phyloP scores from a whole-genome alignment of 2,888 invertebrate genomes.

The Odontocolon sp. region DNA sequence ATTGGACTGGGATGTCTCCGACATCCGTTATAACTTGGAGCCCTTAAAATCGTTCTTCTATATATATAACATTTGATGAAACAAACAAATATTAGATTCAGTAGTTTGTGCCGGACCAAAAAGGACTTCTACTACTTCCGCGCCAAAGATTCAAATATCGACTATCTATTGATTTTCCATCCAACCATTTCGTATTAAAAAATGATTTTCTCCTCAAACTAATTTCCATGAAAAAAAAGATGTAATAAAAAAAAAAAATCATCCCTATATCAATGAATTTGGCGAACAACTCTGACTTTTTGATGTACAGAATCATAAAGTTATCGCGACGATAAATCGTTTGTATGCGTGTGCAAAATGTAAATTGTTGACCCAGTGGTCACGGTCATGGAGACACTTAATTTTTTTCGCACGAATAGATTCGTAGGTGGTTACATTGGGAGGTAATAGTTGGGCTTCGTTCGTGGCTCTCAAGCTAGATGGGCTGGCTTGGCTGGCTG shows the following conservation, averaged over 20 bases:
- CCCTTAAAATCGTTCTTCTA: no score
- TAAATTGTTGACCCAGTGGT: slow-evolving; percentile 59
- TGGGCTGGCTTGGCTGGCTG: slow-evolving; percentile 75
- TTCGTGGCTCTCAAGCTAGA: slow-evolving; percentile 52
- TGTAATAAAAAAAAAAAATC: background rate
- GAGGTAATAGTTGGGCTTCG: slow-evolving; percentile 43
- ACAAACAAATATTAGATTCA: no score
- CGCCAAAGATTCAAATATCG: background rate
- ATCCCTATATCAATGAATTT: no score
- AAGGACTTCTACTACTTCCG: slow-evolving; percentile 40
- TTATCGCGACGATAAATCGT: background rate
- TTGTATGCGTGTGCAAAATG: slow-evolving; percentile 14
- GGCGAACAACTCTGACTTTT: no score
- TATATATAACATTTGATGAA: no score
- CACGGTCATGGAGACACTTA: slow-evolving; percentile 53
- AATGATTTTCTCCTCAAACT: background rate
- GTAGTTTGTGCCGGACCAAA: no score
- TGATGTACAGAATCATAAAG: background rate
- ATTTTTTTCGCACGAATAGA: slow-evolving; percentile 55
- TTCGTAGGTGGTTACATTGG: slow-evolving; percentile 53
- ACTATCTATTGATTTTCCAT: slow-evolving; percentile 16
- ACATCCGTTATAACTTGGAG: no score
- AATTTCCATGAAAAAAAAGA: background rate
- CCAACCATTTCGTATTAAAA: background rate
- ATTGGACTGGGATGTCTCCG: background rate